These are phyloP conservation scores for Ecdyonurus torrentis DNA, from an alignment of 2,888 invertebrate species.

Conservation along the genomic window DNA sequence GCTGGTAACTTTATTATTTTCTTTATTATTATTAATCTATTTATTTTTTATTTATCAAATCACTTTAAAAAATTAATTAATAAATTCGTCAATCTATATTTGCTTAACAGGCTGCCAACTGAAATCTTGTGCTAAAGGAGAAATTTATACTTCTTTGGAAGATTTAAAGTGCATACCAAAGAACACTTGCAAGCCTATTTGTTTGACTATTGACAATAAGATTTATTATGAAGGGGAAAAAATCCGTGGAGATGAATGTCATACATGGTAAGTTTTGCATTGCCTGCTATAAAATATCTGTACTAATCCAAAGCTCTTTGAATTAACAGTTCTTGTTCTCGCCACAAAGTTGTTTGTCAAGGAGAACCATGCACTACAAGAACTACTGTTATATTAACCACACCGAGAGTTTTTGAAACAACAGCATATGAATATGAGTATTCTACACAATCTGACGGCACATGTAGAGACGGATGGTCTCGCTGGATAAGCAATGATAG, in stretches of 20 bases:
- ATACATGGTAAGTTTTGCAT: constrained; percentile 56
- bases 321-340: constrained; percentile 20
- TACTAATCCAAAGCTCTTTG: too few relatives aligned
- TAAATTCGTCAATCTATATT: not conserved
- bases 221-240: constrained; percentile 61
- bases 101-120: constrained; percentile 46
- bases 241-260: constrained; percentile 57
- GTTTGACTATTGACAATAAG: constrained; percentile 46
- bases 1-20: too few relatives aligned
- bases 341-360: constrained; percentile 19
- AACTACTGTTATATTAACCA: too few relatives aligned
- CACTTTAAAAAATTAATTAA: not conserved
- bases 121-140: constrained; percentile 52
- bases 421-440: too few relatives aligned
- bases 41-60: too few relatives aligned
- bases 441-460: constrained; percentile 9
- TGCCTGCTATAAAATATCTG: too few relatives aligned
- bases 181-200: constrained; percentile 49
- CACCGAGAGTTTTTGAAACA: too few relatives aligned
- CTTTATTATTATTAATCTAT: too few relatives aligned
- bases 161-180: constrained; percentile 57
- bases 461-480: constrained; percentile 60
- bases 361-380: constrained; percentile 17
- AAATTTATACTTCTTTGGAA: constrained; percentile 52
- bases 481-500: constrained; percentile 53